phyloP scores from a whole-genome alignment of 2,888 invertebrate species.

The Frankliniella intonsa region DNA sequence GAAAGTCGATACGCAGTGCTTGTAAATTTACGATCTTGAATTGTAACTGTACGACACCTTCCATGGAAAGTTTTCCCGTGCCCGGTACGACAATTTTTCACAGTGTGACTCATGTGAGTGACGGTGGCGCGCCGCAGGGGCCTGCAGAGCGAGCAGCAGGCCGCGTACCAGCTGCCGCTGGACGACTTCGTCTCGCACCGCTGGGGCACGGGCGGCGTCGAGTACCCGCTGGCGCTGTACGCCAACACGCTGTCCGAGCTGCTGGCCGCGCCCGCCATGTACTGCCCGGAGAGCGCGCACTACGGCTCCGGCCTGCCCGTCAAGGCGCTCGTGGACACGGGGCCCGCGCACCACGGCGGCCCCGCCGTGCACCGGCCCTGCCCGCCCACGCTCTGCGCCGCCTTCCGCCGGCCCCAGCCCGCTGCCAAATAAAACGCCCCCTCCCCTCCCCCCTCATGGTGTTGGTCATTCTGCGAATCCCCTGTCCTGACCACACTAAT shows the following conservation, averaged over 20 bases:
- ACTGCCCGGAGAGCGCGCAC: conserved; percentile 22
- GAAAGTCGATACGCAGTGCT: too few relatives aligned
- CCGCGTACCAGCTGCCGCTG: not conserved
- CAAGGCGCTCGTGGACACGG: conserved; percentile 12
- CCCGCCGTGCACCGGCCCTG: not conserved
- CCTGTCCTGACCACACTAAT: too few relatives aligned
- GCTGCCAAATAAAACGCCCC: not conserved
- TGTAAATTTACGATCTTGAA: too few relatives aligned
- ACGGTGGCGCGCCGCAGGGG: too few relatives aligned
- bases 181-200: conserved; percentile 12
- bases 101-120: too few relatives aligned
- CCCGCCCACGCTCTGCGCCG: not conserved
- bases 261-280: conserved; percentile 7
- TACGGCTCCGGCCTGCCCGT: conserved; percentile 7
- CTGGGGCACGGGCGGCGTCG: conserved; percentile 16
- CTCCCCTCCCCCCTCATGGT: too few relatives aligned
- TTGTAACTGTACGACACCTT: too few relatives aligned
- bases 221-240: conserved; percentile 12
- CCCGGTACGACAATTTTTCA: too few relatives aligned
- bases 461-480: too few relatives aligned
- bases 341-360: not conserved
- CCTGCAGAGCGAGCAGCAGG: conserved; percentile 18
- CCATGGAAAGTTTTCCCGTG: too few relatives aligned
- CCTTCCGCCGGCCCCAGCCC: not conserved
- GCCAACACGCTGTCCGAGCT: conserved; percentile 18